Evolutionary conservation across 2,888 invertebrate genomes (phyloP), one percentile per base, ranked within the genome.

Genomic region (Hylaea fasciaria): DNA sequence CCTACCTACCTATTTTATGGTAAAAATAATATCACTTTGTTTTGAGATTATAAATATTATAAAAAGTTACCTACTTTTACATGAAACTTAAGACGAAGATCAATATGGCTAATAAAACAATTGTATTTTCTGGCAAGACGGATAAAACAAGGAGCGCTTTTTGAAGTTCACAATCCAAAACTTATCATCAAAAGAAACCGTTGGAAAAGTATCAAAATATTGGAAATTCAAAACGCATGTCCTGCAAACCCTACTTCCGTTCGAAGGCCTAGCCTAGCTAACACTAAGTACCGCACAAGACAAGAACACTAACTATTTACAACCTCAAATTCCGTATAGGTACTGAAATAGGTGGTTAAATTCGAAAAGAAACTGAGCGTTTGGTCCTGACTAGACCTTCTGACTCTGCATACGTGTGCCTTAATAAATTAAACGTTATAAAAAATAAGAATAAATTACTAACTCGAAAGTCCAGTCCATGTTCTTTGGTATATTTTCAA

Each of bases 201-300:
- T 52, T 35, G 43, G 14, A 52, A 51, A 51, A 51, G 29, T 50
- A 51, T 16, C 50, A 51, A 51, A 52, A 52, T 35, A 44, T 17
- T 35, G 4, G n/a, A 52, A 17, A 32, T n/a, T 32, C 16, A 35
- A 35, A 35, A 35, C 11, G 1, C 35, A 2, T 35, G 11, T 11
- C 10, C 5, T 22, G 22, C 2, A 22, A 22, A 22, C 22, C 2
- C 2, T 22, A 22, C 22, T 5, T 22, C 22, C 22, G n/a, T n/a
- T n/a, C n/a, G 22, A 22, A 22, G 22, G 5, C 5, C 22, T 22
- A 22, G 22, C 5, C 22, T 5, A 22, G 22, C 22, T 22, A n/a
- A n/a, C n/a, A n/a, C n/a, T n/a, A n/a, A n/a, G n/a, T 22, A 22
- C 5, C 22, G 3, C 22, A 22, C 22, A 22, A 22, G 5, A 22